Base-by-base conservation (phyloP, 1,140 invertebrate genomes). In the Aphaenogaster ashmeadi region DNA sequence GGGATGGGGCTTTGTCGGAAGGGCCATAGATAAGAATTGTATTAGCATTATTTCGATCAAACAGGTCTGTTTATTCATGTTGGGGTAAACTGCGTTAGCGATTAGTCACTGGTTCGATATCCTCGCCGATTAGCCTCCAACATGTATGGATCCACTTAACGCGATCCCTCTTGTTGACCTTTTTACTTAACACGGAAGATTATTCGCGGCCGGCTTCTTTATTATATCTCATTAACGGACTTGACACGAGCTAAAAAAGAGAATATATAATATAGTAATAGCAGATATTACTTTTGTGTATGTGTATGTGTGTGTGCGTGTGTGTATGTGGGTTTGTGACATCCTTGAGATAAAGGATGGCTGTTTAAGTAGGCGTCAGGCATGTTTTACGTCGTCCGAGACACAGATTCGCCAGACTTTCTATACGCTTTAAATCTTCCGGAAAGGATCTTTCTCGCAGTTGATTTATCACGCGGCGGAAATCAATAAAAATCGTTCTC, bases 21-120 rank as follows among this genome's bases (percentile, higher is more conserved):
- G 78, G n/a, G 21, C 5, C 72, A 18, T 79, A 86, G 75, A 64
- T 52, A 86, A 79, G n/a, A 64, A 78, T 79, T 79, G 83, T 44
- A 84, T 84, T 84, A 75, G 69, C 80, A 75, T 84, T 75, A 75
- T 75, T 84, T 62, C 54, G 54, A 62, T 36, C 67, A 13, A 47
- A 54, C 41, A 11, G 38, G 52, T 21, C 8, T 58, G 54, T 83
- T 83, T 83, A 83, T 74, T 58, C 54, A 83, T 11, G 54, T 47
- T 38, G 41, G 27, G 44, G 38, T 75, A 50, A 75, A 60, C 27
- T 8, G 13, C 18, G 41, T 75, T 47, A 54, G n/a, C 27, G 50
- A 75, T 75, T 74, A 83, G 47, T 81, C 64, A 54, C 38, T 21
- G 78, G 66, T 33, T 60, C 69, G 21, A 72, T 56, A 72, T n/a